phyloP scores from a whole-genome alignment of 2,797 vertebrate genomes.

The Lophius americanus region DNA sequence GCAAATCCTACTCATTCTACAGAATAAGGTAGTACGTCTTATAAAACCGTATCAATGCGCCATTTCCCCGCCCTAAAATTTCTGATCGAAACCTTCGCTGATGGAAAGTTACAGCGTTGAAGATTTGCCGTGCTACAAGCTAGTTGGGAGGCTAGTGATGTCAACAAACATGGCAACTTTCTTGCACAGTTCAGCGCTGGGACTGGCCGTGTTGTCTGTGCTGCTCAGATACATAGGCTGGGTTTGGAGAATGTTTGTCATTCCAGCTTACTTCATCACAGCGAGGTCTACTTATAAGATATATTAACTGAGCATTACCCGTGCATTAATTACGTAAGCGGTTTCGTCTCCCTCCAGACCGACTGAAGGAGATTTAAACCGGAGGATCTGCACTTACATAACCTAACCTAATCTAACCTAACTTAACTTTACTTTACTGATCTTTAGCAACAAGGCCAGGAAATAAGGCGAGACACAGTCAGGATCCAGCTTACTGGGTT shows the following conservation, averaged over 20 bases:
- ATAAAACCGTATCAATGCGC: too few relatives aligned
- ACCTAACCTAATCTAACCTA: not conserved
- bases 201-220: constrained; percentile 16
- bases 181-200: constrained; percentile 9
- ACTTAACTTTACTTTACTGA: too few relatives aligned
- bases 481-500: constrained; percentile 46
- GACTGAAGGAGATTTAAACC: not conserved
- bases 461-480: constrained; percentile 1
- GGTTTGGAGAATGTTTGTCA: not conserved
- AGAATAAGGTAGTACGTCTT: too few relatives aligned
- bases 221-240: constrained; percentile 11
- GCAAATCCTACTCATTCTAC: not conserved
- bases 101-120: not conserved
- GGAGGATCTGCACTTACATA: constrained; percentile 5
- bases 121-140: constrained; percentile 19
- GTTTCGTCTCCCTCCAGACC: not conserved
- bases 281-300: not conserved
- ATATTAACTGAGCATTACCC: not conserved
- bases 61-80: too few relatives aligned
- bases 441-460: constrained; percentile 11
- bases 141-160: constrained; percentile 47
- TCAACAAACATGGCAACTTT: constrained; percentile 71
- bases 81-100: not conserved
- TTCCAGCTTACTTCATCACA: not conserved
- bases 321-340: not conserved